Evolutionary conservation across 2,888 invertebrate species (phyloP), one percentile per base, ranked within the genome.

Genomic region (Oegoconia quadripuncta): DNA sequence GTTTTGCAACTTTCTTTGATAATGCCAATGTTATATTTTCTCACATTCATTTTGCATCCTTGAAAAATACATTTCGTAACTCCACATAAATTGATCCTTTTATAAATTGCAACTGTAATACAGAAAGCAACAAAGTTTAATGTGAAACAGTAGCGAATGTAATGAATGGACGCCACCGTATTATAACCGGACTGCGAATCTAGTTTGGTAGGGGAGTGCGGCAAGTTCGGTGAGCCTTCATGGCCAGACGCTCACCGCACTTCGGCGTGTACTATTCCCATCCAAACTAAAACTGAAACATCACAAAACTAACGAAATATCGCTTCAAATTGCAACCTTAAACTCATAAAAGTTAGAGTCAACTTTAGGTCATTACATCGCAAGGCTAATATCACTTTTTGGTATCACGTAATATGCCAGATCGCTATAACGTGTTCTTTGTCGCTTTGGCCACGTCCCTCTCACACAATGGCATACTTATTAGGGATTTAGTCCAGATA

Each of bases 401-500:
- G 15, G 18, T 35, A 39, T 38, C 39, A 25, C 30, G 34, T 18
- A 26, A 46, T 53, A 50, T 51, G 58, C 59, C 74, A 78, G 80
- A 86, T 86, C 82, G 84, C 68, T 82, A 82, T 87, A 84, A 87
- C 84, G 78, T 82, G 84, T 81, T 83, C 86, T 87, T 87, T 86
- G 86, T 84, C 73, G 82, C 73, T 76, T 76, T 65, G 64, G 73
- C 78, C 78, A 71, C 78, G 81, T 83, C 87, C 79, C 87, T 86
- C 84, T 83, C 86, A 76, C 76, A 84, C 87, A 86, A 86, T 86
- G 84, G 87, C 84, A 84, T 86, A 87, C 87, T 87, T 87, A 87
- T 87, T 86, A 87, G 87, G 86, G 87, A 86, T 86, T 86, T 86
- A 86, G 86, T 86, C 81, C 87, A 84, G 87, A 84, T 87, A 87